Evolutionary conservation across 2,888 invertebrate genomes (phyloP), one percentile per base, ranked within the genome.

Genomic region (Ennomos erosarius): DNA sequence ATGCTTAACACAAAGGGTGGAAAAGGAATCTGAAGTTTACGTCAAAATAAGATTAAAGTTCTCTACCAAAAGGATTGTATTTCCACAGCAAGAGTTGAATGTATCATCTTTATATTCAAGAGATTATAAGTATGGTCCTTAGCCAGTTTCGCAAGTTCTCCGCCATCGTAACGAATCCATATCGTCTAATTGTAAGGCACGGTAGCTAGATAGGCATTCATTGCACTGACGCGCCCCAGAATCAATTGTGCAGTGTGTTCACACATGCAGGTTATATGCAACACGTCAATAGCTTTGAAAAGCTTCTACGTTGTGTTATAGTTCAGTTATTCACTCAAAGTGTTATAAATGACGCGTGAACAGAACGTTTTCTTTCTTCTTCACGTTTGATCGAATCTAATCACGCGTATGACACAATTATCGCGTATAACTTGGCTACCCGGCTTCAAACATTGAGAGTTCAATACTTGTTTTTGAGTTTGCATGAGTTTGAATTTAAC

Each of bases 161-260:
- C 82, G 85, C 81, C 85, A 90, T 89, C 87, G 85, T 84, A 83
- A 88, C 87, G 86, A 87, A 88, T 87, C 87, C 88, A 90, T 90
- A 90, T 89, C 84, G 82, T 84, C 85, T 91, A 91, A 91, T 91
- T 90, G 90, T 87, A 88, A 86, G 88, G 87, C 85, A 86, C 75
- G 82, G 84, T 75, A 60, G 71, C 75, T 73, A 73, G 76, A n/a
- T 55, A 58, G 55, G 59, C 55, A 65, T 64, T 54, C 55, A 59
- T 64, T 58, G 61, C 58, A 60, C 56, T 69, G 65, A 69, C 67
- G 73, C 72, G 72, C 74, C 70, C 70, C 68, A 49, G 68, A 74
- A 78, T 76, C 76, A 76, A 74, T 82, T 74, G 57, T 51, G 68
- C n/a, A n/a, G n/a, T 46, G 62, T n/a, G 67, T 62, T 67, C 55